Base-by-base conservation (phyloP, 2,797 vertebrate genomes). In the Spizella passerina region DNA sequence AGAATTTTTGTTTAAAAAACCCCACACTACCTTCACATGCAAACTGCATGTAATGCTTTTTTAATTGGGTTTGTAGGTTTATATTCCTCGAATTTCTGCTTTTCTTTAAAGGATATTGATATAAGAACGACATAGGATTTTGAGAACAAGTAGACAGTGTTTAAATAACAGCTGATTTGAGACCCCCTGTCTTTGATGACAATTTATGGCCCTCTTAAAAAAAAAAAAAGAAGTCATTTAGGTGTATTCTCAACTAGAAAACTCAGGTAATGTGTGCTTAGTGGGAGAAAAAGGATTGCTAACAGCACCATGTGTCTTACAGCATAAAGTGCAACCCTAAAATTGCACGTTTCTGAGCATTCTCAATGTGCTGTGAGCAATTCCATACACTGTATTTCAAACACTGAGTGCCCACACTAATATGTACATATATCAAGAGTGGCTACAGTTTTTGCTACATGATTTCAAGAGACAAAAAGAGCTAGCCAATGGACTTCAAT, bases 371-470 rank as follows among this genome's bases (percentile, higher is more conserved):
- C 91, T 86, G 84, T 89, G 80, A 86, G 94, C 84, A 86, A 71
- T 79, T 92, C 91, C 71, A 87, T 53, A 89, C 80, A 50, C 34
- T 55, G 53, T 32, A 80, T 92, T 95, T 96, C 94, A 91, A 82
- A 92, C 71, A 82, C 38, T 59, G 80, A 94, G 56, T 76, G 80
- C 86, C 56, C 63, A 34, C 59, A n/a, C 55, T 93, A 82, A 87
- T 92, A 47, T 6, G n/a, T 71, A 75, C 50, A 63, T 88, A 49
- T 86, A 90, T 92, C 80, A 82, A 14, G 24, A 16, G 50, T 75
- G 39, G 73, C 59, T 63, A 77, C 71, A 90, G 61, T 86, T 84
- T 83, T 38, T 84, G 65, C 63, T 86, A 69, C 8, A 15, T 49
- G n/a, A 91, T 94, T 95, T 90, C 68, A 78, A 55, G 47, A 61